Percentiles rank a stretch among this genome's conserved stretches.
phyloP scores from a whole-genome alignment of 1,140 invertebrate genomes.

The Hyles euphorbiae region DNA sequence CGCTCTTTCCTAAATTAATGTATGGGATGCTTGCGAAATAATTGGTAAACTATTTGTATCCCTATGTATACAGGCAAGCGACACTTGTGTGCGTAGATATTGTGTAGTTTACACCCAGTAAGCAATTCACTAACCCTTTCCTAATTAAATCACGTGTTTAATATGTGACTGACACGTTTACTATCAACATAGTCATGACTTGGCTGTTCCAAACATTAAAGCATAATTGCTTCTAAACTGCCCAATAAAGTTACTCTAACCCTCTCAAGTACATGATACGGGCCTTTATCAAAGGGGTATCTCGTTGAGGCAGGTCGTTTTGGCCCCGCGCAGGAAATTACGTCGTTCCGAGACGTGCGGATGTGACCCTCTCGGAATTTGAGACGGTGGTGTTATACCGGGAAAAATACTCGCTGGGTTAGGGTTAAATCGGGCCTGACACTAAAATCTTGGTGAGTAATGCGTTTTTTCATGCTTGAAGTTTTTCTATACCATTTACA shows the following conservation, averaged over 20 bases:
- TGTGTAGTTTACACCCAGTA: too few species aligned
- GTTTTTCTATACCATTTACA: too few species aligned
- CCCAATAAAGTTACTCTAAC: conserved; percentile 20
- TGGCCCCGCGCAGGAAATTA: conserved; percentile 27
- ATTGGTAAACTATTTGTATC: too few species aligned
- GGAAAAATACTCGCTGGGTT: conserved; percentile 1
- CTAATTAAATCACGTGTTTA: too few species aligned
- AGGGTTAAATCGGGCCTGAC: not conserved
- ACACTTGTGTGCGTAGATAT: too few species aligned
- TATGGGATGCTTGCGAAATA: too few species aligned
- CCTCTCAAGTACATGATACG: conserved; percentile 26
- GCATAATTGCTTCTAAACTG: conserved; percentile 18
- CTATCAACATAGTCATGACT: too few species aligned
- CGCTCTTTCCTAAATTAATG: too few species aligned
- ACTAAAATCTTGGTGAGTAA: not conserved
- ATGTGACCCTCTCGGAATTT: conserved; percentile 11
- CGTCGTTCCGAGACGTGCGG: conserved; percentile 12
- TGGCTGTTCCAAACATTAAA: not conserved
- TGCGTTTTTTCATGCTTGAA: too few species aligned
- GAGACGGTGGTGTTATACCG: not conserved
- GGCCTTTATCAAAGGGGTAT: conserved; percentile 30
- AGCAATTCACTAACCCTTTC: too few species aligned
- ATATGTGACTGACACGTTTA: too few species aligned
- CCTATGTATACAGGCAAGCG: too few species aligned
- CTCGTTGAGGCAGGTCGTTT: conserved; percentile 33